Percentiles rank a stretch among this genome's conserved stretches.
phyloP scores from a whole-genome alignment of 2,113 vertebrate genomes.

The Centrocercus urophasianus region DNA sequence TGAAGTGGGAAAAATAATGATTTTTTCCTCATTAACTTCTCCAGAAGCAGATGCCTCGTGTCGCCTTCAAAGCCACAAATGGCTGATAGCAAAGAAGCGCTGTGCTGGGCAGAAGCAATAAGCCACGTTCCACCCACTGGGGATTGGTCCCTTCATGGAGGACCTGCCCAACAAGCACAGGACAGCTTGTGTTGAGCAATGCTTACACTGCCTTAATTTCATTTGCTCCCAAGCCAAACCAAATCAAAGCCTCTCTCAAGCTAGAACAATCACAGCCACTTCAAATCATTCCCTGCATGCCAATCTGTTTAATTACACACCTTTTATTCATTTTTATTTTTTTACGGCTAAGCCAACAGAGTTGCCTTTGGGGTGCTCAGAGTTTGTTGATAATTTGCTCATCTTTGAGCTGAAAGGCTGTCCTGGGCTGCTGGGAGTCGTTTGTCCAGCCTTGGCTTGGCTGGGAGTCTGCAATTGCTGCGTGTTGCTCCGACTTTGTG shows the following conservation, averaged over 20 bases:
- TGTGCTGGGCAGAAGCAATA: background rate
- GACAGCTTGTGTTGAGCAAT: background rate
- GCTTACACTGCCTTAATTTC: background rate
- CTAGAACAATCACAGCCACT: background rate
- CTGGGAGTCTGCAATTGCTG: background rate
- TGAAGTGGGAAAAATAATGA: background rate
- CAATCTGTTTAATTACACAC: background rate
- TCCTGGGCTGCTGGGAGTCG: background rate
- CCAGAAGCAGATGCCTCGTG: background rate
- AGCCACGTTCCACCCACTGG: background rate
- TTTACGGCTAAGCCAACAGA: background rate
- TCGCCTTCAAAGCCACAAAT: background rate
- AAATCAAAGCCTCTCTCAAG: background rate
- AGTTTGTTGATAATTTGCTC: background rate
- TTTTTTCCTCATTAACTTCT: background rate
- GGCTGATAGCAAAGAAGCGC: background rate
- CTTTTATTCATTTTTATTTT: too few species aligned
- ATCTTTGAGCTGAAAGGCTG: accelerated
- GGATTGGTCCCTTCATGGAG: accelerated
- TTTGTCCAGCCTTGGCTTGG: background rate
- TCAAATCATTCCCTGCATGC: background rate
- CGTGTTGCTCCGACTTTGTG: conserved; percentile 23
- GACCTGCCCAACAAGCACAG: background rate
- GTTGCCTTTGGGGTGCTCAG: background rate
- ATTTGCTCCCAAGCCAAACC: background rate